Evolutionary conservation across 2,888 invertebrate genomes (phyloP).

Genomic region (Allacma fusca): DNA sequence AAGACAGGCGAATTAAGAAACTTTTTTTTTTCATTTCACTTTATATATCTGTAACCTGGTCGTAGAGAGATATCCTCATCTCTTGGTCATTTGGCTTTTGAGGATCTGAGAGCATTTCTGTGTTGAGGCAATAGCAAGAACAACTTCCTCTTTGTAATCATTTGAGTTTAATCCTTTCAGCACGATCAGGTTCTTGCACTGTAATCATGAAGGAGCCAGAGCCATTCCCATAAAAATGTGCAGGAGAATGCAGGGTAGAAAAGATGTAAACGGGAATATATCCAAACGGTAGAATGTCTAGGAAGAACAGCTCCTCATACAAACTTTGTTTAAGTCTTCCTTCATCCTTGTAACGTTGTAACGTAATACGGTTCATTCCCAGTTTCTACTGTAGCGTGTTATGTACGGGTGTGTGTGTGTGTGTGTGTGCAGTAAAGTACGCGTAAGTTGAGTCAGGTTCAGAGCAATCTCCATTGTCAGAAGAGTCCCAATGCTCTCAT

Average conservation of each 20-base stretch:
- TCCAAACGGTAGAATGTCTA: not conserved
- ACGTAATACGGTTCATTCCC: not conserved
- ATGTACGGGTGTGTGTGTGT: not conserved
- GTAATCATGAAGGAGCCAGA: slow-evolving; percentile 28
- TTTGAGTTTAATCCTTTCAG: slow-evolving; percentile 38
- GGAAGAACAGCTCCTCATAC: not conserved
- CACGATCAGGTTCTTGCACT: slow-evolving; percentile 41
- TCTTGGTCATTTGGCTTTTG: slow-evolving; percentile 2
- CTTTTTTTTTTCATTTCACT: too few species aligned
- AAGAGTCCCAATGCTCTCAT: not conserved
- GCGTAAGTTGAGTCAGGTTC: not conserved
- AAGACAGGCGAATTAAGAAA: too few species aligned
- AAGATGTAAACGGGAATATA: slow-evolving; percentile 20
- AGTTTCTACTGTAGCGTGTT: not conserved
- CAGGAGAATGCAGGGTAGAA: slow-evolving; percentile 6
- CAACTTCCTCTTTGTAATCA: slow-evolving; percentile 19
- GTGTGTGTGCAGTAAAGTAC: too few species aligned
- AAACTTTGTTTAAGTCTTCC: too few species aligned
- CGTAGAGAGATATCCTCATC: slow-evolving; percentile 3
- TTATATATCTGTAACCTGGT: too few species aligned
- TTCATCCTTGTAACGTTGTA: not conserved
- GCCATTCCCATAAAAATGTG: not conserved
- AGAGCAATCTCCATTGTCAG: not conserved
- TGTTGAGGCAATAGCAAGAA: not conserved
- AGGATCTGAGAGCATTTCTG: not conserved